phyloP scores from a whole-genome alignment of 1,140 invertebrate species.

The Propsilocerus akamusi region DNA sequence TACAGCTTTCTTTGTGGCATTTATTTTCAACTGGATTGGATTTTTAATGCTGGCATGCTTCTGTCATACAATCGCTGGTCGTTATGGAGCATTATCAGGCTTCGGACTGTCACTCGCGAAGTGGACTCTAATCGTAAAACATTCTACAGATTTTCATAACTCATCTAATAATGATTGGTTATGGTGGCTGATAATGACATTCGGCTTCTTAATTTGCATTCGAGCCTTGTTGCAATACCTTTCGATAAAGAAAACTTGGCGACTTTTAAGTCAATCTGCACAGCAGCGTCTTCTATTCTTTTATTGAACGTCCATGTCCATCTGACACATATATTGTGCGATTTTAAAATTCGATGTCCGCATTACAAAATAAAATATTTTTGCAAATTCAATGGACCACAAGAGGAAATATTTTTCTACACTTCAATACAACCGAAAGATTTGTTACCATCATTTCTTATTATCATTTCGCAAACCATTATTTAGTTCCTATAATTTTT shows the following conservation, averaged over 20 bases:
- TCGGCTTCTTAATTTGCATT: constrained; percentile 73
- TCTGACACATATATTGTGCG: no score
- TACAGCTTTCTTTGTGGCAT: constrained; percentile 70
- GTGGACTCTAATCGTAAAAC: constrained; percentile 86
- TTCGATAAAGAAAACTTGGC: constrained; percentile 78
- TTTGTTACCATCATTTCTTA: no score
- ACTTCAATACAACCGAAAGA: no score
- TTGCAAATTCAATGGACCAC: no score
- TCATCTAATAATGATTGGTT: constrained; percentile 74
- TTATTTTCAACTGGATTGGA: constrained; percentile 90
- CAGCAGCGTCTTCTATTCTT: constrained; percentile 74
- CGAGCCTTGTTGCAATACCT: constrained; percentile 76
- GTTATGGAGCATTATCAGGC: constrained; percentile 79
- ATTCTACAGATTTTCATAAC: constrained; percentile 58
- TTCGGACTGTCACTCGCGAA: constrained; percentile 84
- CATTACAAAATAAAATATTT: no score
- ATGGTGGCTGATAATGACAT: constrained; percentile 78
- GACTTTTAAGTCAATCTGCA: constrained; percentile 60
- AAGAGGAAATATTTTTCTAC: no score
- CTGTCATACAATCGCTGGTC: constrained; percentile 81
- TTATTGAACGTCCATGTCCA: constrained; percentile 39
- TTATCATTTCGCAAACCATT: no score
- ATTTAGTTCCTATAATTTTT: no score
- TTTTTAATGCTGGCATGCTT: constrained; percentile 82
- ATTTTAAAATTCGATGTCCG: no score